Base-by-base conservation (phyloP, 2,113 vertebrate genomes). In the Colistium nudipinnis region DNA sequence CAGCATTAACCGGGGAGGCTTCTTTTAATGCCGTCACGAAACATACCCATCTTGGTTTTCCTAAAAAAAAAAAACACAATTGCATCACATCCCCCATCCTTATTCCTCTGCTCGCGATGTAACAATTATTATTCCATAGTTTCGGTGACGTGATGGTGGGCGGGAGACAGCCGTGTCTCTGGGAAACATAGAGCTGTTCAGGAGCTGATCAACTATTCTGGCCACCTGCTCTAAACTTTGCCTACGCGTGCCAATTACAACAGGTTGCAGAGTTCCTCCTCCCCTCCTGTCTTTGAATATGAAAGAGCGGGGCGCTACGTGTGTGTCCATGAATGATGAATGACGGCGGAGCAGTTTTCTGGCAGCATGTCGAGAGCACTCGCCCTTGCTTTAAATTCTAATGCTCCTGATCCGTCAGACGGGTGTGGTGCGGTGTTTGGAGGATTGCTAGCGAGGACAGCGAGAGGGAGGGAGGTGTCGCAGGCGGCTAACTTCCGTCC, bases 241-340 rank as follows among this genome's bases (percentile, higher is more conserved):
- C 41, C 22, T 28, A 41, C 36, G 22, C 56, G 49, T 80, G 64
- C 59, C 77, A 61, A 74, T 82, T 77, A 82, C 76, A 80, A 77
- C 70, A 70, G 76, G 76, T 73, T 73, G 74, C 61, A 16, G 59
- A 70, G 45, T 55, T 70, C 60, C 65, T 56, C 39, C 59, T 39
- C 60, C 69, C 52, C 70, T 62, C 27, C 28, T 67, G 41, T 45
- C 75, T 80, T 76, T 81, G 62, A 80, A 75, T 70, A 73, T 74
- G 56, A 81, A 80, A 74, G 52, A 49, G 52, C 38, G 60, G 57
- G n/a, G n/a, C n/a, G 48, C 55, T 28, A 24, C 10, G 72, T 65
- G 59, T 85, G 70, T 80, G 39, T 19, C 74, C 71, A 83, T 88
- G 83, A 88, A 89, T 91, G 86, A 86, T 87, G 70, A 81, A 45